phyloP scores from a whole-genome alignment of 2,888 invertebrate genomes.

The Silvanus unidentatus region DNA sequence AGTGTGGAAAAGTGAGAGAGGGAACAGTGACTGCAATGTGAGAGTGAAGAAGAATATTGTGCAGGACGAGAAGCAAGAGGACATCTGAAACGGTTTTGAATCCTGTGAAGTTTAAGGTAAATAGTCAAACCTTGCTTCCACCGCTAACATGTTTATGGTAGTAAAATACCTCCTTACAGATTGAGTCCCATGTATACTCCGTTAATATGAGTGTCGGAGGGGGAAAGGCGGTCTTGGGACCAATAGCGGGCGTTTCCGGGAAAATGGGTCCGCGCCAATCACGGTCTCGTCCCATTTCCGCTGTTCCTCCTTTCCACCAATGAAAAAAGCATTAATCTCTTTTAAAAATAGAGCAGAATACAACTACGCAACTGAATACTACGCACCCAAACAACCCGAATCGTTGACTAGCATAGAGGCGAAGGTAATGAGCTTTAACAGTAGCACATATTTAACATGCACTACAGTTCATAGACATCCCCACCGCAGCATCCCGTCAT shows the following conservation, averaged over 20 bases:
- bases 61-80: too few relatives aligned
- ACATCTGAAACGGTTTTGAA: too few relatives aligned
- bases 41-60: too few relatives aligned
- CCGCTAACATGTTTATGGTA: slow-evolving; percentile 47
- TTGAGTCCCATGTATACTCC: slow-evolving; percentile 45
- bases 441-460: slow-evolving; percentile 48
- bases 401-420: slow-evolving; percentile 43
- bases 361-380: slow-evolving; percentile 42
- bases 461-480: slow-evolving; percentile 46
- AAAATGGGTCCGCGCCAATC: slow-evolving; percentile 40
- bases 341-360: slow-evolving; percentile 47
- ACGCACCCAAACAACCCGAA: slow-evolving; percentile 38
- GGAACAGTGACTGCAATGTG: too few relatives aligned
- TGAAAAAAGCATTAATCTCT: slow-evolving; percentile 51
- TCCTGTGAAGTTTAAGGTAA: not conserved
- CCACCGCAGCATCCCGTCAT: slow-evolving; percentile 32
- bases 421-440: slow-evolving; percentile 47
- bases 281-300: slow-evolving; percentile 30
- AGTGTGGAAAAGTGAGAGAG: too few relatives aligned
- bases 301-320: slow-evolving; percentile 47
- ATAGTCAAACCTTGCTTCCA: slow-evolving; percentile 40
- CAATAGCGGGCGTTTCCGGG: slow-evolving; percentile 42
- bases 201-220: slow-evolving; percentile 41
- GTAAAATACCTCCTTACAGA: slow-evolving; percentile 47
- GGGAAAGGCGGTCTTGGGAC: slow-evolving; percentile 37